A percentile compares a stretch with the other conserved stretches of the same genome.
Conservation (phyloP, 1,140 invertebrate genomes). For the Zaprionus nigranus region DNA sequence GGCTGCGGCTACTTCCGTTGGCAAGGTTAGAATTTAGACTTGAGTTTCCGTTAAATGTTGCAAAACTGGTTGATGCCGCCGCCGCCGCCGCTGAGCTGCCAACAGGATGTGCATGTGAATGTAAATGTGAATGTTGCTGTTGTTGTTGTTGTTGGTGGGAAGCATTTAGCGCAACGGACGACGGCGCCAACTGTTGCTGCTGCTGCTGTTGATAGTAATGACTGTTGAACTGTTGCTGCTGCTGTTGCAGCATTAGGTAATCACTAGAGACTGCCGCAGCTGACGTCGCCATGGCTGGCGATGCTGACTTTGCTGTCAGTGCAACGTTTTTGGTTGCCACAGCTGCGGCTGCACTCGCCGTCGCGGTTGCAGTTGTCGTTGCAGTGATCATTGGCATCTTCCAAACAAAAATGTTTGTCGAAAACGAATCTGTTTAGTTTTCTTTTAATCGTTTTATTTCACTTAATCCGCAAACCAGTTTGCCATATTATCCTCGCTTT, state of each 20-base stretch:
- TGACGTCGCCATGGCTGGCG: slow-evolving; percentile 28
- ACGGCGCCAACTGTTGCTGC: slow-evolving; percentile 66
- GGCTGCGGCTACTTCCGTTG: slow-evolving; percentile 69
- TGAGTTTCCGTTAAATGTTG: slow-evolving; percentile 84
- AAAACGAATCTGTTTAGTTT: slow-evolving; percentile 30
- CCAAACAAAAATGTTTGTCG: slow-evolving; percentile 25
- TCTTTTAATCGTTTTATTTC: slow-evolving; percentile 8
- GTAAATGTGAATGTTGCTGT: slow-evolving; percentile 57
- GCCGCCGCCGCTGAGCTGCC: slow-evolving; percentile 28
- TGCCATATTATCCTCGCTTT: slow-evolving; percentile 35
- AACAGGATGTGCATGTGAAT: slow-evolving; percentile 67
- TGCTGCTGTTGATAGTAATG: slow-evolving; percentile 71
- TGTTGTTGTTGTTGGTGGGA: slow-evolving; percentile 50
- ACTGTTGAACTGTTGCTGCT: slow-evolving; percentile 57
- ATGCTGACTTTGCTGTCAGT: slow-evolving; percentile 40
- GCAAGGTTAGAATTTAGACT: slow-evolving; percentile 83
- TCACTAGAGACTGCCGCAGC: slow-evolving; percentile 55
- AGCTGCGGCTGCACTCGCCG: slow-evolving; percentile 6
- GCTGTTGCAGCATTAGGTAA: slow-evolving; percentile 65
- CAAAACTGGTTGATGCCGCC: slow-evolving; percentile 68
- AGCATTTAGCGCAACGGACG: slow-evolving; percentile 57
- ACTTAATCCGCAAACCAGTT: slow-evolving; percentile 18
- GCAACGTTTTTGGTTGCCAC: slow-evolving; percentile 39
- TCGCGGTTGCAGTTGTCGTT: slow-evolving; percentile 24
- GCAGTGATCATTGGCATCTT: slow-evolving; percentile 51